Evolutionary conservation across 2,888 invertebrate genomes (phyloP), one percentile per base, ranked within the genome.

Genomic region (Scaptomyza cyrtandrae): DNA sequence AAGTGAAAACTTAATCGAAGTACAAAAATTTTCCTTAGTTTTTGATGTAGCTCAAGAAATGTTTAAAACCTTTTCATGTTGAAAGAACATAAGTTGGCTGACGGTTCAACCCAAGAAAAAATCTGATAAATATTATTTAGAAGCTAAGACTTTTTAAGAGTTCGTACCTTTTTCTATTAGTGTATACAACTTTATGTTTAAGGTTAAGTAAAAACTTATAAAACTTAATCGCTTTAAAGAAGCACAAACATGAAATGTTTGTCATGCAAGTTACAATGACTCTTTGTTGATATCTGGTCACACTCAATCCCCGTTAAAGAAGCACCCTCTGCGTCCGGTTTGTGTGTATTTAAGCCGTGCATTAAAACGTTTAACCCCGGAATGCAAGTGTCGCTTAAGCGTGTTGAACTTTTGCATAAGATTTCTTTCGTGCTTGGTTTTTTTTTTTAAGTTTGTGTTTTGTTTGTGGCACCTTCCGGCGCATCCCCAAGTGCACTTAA

Each of bases 371-470:
- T 81, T 80, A 80, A 60, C 59, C 62, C 64, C 55, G 67, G 10
- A 16, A 52, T 66, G 68, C 77, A 71, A 82, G 78, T 72, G 73
- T 39, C 73, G 63, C 56, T 68, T 66, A 74, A 76, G 83, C 74
- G 71, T 78, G 80, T 57, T 71, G 68, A 71, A 78, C 76, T 71
- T 78, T 68, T 72, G 27, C 62, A 64, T 65, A 64, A 58, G 63
- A 58, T 78, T 73, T 75, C 13, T 16, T 49, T 33, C 24, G 13
- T 13, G 2, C 33, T 24, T 70, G 70, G 10, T 13, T 11, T 13
- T 16, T 48, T 33, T 16, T 44, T 14, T 37, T n/a, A 1, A 19
- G 19, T 9, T 33, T 33, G 33, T 33, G 35, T 41, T 41, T 16
- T 39, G 39, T 59, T 62, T 52, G 66, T 64, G 69, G 72, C 66